phyloP scores from a whole-genome alignment of 2,113 vertebrate species.

The Pagrus major region DNA sequence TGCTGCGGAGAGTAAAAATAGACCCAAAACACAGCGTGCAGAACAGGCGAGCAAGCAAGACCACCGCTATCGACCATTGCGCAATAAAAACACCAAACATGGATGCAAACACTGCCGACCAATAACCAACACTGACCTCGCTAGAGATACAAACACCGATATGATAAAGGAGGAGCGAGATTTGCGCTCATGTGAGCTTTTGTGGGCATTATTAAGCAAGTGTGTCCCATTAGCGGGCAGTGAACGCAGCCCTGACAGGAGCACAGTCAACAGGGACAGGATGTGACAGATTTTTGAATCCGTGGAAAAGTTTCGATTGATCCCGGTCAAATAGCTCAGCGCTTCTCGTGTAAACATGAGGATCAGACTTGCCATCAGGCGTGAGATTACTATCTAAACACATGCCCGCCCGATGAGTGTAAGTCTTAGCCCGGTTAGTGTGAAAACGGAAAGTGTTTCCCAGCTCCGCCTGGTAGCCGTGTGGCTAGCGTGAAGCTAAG shows the following conservation, averaged over 20 bases:
- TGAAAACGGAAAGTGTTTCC: slow-evolving; percentile 28
- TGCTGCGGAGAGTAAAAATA: slow-evolving; percentile 52
- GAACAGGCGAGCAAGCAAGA: not conserved
- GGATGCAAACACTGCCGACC: not conserved
- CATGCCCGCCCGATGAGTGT: not conserved
- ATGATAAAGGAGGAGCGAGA: slow-evolving; percentile 5
- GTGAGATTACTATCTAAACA: not conserved
- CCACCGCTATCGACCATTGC: not conserved
- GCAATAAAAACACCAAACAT: slow-evolving; percentile 11
- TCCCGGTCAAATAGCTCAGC: slow-evolving; percentile 32
- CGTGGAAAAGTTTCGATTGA: slow-evolving; percentile 63
- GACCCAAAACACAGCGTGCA: slow-evolving; percentile 21
- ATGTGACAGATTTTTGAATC: slow-evolving; percentile 70
- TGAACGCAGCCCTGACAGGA: slow-evolving; percentile 23
- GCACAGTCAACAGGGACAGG: slow-evolving; percentile 67
- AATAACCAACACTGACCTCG: not conserved
- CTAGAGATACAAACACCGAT: not conserved
- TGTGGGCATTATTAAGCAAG: not conserved
- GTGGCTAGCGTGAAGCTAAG: slow-evolving; percentile 71
- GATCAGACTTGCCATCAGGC: not conserved
- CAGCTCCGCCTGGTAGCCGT: slow-evolving; percentile 61
- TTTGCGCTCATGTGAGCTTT: not conserved
- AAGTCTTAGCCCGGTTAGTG: slow-evolving; percentile 17
- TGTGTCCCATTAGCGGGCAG: not conserved
- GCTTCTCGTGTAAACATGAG: not conserved